Base-by-base conservation (phyloP, 2,797 vertebrate species). In the Sebastes iracundus region DNA sequence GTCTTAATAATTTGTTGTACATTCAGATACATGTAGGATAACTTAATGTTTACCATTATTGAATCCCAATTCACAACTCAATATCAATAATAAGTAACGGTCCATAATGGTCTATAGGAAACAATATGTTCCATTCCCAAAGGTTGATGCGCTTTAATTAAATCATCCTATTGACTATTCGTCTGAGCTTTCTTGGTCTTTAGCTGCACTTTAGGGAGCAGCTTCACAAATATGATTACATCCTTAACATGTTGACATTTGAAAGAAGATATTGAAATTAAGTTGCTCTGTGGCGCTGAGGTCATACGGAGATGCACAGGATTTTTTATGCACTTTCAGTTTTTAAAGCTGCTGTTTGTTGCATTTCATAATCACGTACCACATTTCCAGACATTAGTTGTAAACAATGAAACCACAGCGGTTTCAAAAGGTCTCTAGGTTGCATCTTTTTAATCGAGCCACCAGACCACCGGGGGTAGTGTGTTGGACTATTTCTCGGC, bases 201-300 rank as follows among this genome's bases (percentile, higher is more conserved):
- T 79, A 10, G 38, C 53, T 67, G 53, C 66, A 28, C 55, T 80
- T 72, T 63, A 9, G 13, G 28, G 53, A 60, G 20, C 30, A 33
- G 33, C 64, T 14, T 35, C 18, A 30, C 23, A 53, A 67, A 66
- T 16, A 27, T 1, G 9, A 69, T 59, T 20, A 59, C 35, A 42
- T 32, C n/a, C 35, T 65, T 7, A 52, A 67, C 74, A 70, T 35
- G 52, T 5, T 83, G 88, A 83, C 83, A 83, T 91, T 88, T 89
- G 3, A 63, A 65, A 59, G 46, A 77, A 28, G 16, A 27, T 1
- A 1, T 7, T 38, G 2, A 62, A 64, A 79, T 76, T 1, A n/a
- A 74, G 56, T 82, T 27, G 22, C 28, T 32, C 16, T 23, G 4
- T 9, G 3, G 18, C 16, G 5, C 32, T 30, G 0, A 10, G n/a